Evolutionary conservation across 2,888 invertebrate species (phyloP), one percentile per base, ranked within the genome.

Genomic region (Gisinianus flammeolus): DNA sequence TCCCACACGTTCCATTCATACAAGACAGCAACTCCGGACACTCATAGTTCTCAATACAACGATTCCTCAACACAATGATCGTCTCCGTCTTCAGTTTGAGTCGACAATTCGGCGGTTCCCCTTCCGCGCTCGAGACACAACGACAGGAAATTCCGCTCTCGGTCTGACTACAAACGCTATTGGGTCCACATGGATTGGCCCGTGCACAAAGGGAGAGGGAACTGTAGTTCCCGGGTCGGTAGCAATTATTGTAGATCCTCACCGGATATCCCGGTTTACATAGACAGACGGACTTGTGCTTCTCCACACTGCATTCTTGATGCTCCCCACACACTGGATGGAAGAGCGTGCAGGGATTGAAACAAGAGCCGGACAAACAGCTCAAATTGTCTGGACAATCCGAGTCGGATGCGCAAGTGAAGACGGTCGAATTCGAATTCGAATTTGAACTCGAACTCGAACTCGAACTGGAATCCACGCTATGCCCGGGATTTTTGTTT

Each of bases 241-340:
- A 76, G 31, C 76, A 76, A 33, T 70, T 69, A 35, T 76, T 76
- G 70, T 76, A 58, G 28, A 76, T 70, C 28, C 56, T 76, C 31
- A 76, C 58, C 5, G 76, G 76, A 24, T 26, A 76, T 33, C 69
- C 62, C 0, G 22, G 4, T 28, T 62, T 69, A 69, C 76, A 76
- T 4, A 30, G 24, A 22, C 76, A 76, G 10, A 16, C 28, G 2
- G 70, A 56, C 26, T 70, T 69, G 44, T 76, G 76, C 4, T 69
- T 12, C 0, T 54, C 22, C 0, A 67, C 67, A 0, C 35, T 26
- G 26, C 76, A 76, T 3, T 69, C 76, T 28, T 76, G 76, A 30
- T 69, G 69, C 19, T 76, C 62, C 3, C 69, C 62, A 24, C 76
- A 76, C 8, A 70, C 44, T 6, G 76, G 58, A 22, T 70, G 58